Percentiles rank a stretch among this genome's conserved stretches.
phyloP scores from a whole-genome alignment of 2,888 invertebrate species.

The Aelia acuminata region DNA sequence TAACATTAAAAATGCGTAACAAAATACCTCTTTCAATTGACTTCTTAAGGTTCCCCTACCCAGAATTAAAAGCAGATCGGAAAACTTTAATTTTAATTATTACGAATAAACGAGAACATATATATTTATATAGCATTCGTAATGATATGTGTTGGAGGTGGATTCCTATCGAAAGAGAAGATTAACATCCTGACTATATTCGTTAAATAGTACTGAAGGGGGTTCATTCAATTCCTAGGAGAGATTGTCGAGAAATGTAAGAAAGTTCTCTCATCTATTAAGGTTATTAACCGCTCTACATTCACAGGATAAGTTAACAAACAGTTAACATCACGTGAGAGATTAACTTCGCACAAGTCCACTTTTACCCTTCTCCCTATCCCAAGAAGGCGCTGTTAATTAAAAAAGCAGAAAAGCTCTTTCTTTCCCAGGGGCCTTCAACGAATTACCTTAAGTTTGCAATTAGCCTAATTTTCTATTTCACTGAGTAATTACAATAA shows the following conservation, averaged over 20 bases:
- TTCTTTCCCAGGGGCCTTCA: not conserved
- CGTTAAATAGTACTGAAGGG: too few species aligned
- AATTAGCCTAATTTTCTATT: constrained; percentile 1
- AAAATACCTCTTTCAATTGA: too few species aligned
- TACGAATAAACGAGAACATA: too few species aligned
- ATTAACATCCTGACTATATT: too few species aligned
- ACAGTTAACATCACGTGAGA: constrained; percentile 37
- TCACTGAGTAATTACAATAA: not conserved
- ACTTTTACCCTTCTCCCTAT: constrained; percentile 16
- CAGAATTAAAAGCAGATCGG: too few species aligned
- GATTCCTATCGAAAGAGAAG: too few species aligned
- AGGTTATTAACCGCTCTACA: not conserved
- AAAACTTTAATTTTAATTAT: too few species aligned
- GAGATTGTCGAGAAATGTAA: not conserved
- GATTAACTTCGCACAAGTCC: not conserved
- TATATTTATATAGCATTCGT: too few species aligned
- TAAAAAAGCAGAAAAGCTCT: not conserved
- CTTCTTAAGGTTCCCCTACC: too few species aligned
- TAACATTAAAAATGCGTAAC: too few species aligned
- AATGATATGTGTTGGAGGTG: too few species aligned
- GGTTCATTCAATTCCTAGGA: not conserved
- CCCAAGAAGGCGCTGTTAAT: not conserved
- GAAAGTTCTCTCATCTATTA: constrained; percentile 25
- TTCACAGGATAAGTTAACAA: constrained; percentile 20
- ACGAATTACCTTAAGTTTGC: constrained; percentile 22